Evolutionary conservation across 92 coral and sea anemone genomes (phyloP).

Genomic region (Zoanthus solanderi): DNA sequence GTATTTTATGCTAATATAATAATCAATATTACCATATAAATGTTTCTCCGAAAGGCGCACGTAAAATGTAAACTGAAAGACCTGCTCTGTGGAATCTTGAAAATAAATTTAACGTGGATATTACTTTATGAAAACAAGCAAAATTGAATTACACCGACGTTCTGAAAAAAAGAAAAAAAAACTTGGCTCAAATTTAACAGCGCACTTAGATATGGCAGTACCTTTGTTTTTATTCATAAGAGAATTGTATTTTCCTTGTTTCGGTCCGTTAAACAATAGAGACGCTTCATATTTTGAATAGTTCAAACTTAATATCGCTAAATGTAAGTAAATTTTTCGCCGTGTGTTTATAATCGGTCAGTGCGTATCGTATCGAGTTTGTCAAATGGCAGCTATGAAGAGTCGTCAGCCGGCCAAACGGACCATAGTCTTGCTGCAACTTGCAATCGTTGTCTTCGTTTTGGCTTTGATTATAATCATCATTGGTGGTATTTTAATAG

Average conservation of each 20-base stretch:
- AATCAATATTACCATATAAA: background rate
- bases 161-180: background rate
- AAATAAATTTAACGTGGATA: background rate
- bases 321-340: background rate
- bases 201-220: background rate
- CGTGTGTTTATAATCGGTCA: background rate
- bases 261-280: background rate
- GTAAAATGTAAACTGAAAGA: background rate
- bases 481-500: conserved; percentile 54
- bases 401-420: conserved; percentile 33
- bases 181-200: background rate
- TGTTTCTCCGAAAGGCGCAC: background rate
- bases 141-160: background rate
- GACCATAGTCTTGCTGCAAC: conserved; percentile 33
- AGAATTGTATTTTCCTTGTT: background rate
- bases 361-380: background rate
- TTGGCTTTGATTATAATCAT: conserved; percentile 57
- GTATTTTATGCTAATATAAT: background rate
- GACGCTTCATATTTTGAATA: conserved; percentile 40
- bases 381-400: background rate
- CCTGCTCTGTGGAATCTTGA: background rate
- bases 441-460: conserved; percentile 54
- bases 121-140: background rate
- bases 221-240: conserved; percentile 4
- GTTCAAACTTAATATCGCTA: background rate